Base-by-base conservation (phyloP, 2,888 invertebrate species). In the Melangyna quadrimaculata region DNA sequence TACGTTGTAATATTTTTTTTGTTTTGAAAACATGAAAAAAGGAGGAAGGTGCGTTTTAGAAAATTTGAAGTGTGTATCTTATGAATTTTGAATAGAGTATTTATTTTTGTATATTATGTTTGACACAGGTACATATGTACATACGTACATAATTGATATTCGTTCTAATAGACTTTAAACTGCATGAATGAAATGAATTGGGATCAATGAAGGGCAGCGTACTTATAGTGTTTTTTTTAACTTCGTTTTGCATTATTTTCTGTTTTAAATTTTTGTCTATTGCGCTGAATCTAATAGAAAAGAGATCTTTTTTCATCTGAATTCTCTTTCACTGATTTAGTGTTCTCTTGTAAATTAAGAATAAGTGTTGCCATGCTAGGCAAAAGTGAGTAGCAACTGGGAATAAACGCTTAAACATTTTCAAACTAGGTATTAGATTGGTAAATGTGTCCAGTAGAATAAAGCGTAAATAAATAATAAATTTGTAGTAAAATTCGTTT, bases 101-200 rank as follows among this genome's bases (percentile, higher is more conserved):
- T 35, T 35, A 3, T 35, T 3, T 35, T 14, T 37, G 3, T 4
- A 14, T 17, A 3, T 7, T 43, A 7, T 45, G 19, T 45, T 48
- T 5, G 5, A 22, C 19, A 7, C 22, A 24, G 8, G 1, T 17
- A 51, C 3, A 8, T 14, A 22, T 2, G n/a, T 40, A 5, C 17
- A 40, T 40, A 8, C 4, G 4, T 51, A 27, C 27, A 27, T 14
- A 0, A 43, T 40, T n/a, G 17, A 43, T 17, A 40, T 9, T 63
- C n/a, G 6, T 14, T 57, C 12, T 4, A 63, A 19, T 37, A 22
- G 35, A 75, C 22, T 67, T 29, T 35, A 27, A 19, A 45, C 32
- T 55, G 65, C 29, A 84, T 84, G 84, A 84, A 84, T 80, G 75
- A 75, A 80, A 79, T 72, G 75, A 79, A 75, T 84, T 65, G 35